These are phyloP conservation scores for Ceratothoa steindachneri DNA, from an alignment of 2,888 invertebrate genomes.

Conservation along the genomic window DNA sequence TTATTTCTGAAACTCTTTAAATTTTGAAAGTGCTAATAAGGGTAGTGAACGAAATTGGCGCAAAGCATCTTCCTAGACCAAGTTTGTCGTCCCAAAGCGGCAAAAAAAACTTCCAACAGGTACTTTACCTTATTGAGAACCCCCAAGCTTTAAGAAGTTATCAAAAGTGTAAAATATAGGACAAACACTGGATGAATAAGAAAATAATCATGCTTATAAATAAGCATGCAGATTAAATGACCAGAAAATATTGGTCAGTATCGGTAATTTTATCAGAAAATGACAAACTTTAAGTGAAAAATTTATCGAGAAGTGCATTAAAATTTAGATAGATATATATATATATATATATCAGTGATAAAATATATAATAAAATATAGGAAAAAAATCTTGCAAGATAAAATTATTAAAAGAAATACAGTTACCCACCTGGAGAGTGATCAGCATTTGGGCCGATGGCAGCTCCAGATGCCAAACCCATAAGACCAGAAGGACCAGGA, in stretches of 20 bases:
- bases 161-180: neutral
- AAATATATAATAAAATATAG: constrained; percentile 10
- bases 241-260: constrained; percentile 1
- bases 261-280: neutral
- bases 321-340: constrained; percentile 4
- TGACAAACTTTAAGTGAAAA: neutral
- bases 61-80: neutral
- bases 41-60: neutral
- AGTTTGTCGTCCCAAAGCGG: neutral
- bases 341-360: constrained; percentile 7
- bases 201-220: constrained; percentile 6
- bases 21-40: neutral
- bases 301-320: constrained; percentile 7
- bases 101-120: neutral
- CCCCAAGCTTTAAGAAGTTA: neutral
- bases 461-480: constrained; percentile 30
- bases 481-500: constrained; percentile 43
- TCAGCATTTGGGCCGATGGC: constrained; percentile 36
- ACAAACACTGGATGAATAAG: constrained; percentile 8
- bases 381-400: constrained; percentile 7
- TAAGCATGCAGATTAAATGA: constrained; percentile 11
- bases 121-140: constrained; percentile 2
- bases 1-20: too few species aligned
- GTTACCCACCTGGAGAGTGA: constrained; percentile 38
- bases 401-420: neutral